Evolutionary conservation across 2,888 invertebrate species (phyloP).

Genomic region (Sminthurinus aureus): DNA sequence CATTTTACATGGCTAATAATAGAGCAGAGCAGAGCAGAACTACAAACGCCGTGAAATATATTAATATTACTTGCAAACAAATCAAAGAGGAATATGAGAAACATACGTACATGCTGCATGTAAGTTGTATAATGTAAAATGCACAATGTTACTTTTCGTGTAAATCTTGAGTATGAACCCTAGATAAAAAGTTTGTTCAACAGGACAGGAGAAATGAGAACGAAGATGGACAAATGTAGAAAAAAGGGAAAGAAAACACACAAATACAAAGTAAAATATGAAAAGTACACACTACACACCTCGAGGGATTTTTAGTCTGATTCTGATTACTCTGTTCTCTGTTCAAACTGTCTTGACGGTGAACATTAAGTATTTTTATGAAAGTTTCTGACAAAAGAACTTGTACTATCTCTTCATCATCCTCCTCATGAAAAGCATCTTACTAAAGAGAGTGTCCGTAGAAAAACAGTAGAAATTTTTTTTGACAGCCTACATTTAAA

Average conservation of each 20-base stretch:
- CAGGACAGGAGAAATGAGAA: background rate
- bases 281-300: background rate
- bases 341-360: constrained; percentile 19
- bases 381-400: constrained; percentile 3
- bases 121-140: background rate
- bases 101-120: background rate
- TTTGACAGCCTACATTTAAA: background rate
- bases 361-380: constrained; percentile 17
- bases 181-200: background rate
- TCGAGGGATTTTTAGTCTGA: background rate
- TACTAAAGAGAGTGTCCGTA: constrained; percentile 5
- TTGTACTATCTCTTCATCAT: background rate
- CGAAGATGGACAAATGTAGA: background rate
- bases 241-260: background rate
- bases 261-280: background rate
- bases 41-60: background rate
- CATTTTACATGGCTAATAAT: too few relatives aligned
- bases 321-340: constrained; percentile 18
- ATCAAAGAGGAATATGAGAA: background rate
- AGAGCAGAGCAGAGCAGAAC: too few relatives aligned
- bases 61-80: background rate
- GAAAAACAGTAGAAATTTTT: background rate
- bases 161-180: background rate
- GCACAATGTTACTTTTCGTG: too few relatives aligned
- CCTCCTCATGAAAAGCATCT: background rate